Conservation (phyloP, 2,797 vertebrate species). For the Craterocephalus amniculus region DNA sequence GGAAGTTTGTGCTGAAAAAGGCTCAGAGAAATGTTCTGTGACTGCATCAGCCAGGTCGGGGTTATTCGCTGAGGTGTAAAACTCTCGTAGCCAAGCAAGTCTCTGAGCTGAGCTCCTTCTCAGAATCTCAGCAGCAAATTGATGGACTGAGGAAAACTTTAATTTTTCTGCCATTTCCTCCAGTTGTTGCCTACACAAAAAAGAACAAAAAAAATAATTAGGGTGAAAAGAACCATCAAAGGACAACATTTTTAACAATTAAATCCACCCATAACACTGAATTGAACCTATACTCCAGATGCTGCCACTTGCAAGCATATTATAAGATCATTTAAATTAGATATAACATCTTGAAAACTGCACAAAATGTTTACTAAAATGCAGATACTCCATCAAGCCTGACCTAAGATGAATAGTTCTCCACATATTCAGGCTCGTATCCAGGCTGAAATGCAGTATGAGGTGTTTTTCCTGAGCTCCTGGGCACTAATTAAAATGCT, state of each 20-base stretch:
- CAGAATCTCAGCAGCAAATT: conserved; percentile 84
- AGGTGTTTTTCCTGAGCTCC: conserved; percentile 55
- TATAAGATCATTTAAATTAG: conserved; percentile 18
- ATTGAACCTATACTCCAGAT: neutral
- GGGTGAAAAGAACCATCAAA: neutral
- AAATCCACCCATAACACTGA: neutral
- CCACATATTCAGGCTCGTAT: conserved; percentile 45
- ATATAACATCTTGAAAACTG: conserved; percentile 36
- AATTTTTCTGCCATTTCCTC: conserved; percentile 88
- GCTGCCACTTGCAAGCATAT: conserved; percentile 10
- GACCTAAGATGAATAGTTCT: conserved; percentile 44
- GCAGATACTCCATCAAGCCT: conserved; percentile 33
- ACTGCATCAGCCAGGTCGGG: conserved; percentile 81
- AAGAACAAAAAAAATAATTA: neutral
- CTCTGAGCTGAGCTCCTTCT: conserved; percentile 83
- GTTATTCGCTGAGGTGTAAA: conserved; percentile 82
- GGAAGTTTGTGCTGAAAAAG: conserved; percentile 42
- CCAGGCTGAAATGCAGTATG: conserved; percentile 48
- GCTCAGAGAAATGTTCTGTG: conserved; percentile 69
- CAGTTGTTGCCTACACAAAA: conserved; percentile 87
- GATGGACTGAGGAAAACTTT: conserved; percentile 77
- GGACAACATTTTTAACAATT: neutral
- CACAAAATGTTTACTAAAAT: conserved; percentile 37
- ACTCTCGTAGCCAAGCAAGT: conserved; percentile 84
- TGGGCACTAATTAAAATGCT: conserved; percentile 56